These are phyloP conservation scores for Solea senegalensis DNA, from an alignment of 2,113 vertebrate species.

Conservation along the genomic window DNA sequence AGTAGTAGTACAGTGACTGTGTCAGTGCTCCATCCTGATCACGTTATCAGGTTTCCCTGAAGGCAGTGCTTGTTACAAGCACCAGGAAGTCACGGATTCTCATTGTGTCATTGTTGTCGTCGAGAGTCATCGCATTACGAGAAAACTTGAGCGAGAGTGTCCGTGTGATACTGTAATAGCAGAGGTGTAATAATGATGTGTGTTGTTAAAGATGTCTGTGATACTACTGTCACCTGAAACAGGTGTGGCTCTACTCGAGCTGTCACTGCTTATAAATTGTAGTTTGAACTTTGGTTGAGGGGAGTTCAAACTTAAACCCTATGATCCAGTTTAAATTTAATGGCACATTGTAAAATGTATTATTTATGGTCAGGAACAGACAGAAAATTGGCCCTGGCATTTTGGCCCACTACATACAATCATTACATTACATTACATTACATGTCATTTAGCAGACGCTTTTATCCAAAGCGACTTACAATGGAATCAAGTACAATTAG, in stretches of 20 bases:
- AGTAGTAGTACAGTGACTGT: neutral
- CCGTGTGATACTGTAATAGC: neutral
- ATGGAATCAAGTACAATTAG: too few relatives aligned
- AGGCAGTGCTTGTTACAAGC: neutral
- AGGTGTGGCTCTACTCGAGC: neutral
- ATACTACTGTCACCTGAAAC: neutral
- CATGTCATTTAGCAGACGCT: too few relatives aligned
- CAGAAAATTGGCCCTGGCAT: too few relatives aligned
- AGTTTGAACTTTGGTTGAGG: too few relatives aligned
- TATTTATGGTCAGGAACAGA: too few relatives aligned
- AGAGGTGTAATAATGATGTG: conserved; percentile 7
- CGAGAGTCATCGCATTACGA: conserved; percentile 16
- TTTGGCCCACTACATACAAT: too few relatives aligned
- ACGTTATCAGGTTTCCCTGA: conserved; percentile 46
- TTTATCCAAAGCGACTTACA: too few relatives aligned
- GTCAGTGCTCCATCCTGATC: conserved; percentile 6
- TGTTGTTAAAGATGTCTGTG: neutral
- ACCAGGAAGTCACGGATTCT: conserved; percentile 46
- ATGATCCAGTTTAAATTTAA: too few relatives aligned
- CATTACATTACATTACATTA: too few relatives aligned
- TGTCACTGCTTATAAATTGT: too few relatives aligned
- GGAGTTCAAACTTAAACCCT: too few relatives aligned
- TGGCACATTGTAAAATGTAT: too few relatives aligned
- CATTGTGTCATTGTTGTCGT: conserved; percentile 12
- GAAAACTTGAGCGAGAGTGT: neutral